phyloP scores from a whole-genome alignment of 2,888 invertebrate genomes.

The Agrypnus murinus region DNA sequence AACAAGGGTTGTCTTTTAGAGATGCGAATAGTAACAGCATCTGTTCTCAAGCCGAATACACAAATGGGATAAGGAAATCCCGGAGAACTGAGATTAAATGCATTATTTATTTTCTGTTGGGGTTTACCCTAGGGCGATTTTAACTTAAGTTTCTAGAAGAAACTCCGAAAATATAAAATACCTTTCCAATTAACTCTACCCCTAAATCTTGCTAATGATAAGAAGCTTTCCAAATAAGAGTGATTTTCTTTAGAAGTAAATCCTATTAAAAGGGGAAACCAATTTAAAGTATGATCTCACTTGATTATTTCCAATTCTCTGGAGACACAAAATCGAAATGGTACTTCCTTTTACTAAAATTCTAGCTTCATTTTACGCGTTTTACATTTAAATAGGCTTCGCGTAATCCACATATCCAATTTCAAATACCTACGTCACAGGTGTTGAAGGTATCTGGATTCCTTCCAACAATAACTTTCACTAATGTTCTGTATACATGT shows the following conservation, averaged over 20 bases:
- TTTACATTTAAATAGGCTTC: neutral
- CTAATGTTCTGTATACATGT: neutral
- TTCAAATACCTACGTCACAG: slow-evolving; percentile 6
- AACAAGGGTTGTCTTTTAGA: slow-evolving; percentile 2
- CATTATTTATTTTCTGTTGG: slow-evolving; percentile 6
- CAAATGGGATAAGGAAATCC: neutral
- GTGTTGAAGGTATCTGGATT: neutral
- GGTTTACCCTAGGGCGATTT: too few species aligned
- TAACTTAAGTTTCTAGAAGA: too few species aligned
- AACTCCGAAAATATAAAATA: too few species aligned
- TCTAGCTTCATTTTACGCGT: neutral
- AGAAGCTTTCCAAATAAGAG: too few species aligned
- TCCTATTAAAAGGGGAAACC: neutral
- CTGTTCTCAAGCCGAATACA: neutral
- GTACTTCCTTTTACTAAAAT: neutral
- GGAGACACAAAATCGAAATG: neutral
- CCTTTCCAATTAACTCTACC: too few species aligned
- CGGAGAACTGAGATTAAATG: neutral
- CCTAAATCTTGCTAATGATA: too few species aligned
- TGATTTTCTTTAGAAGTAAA: neutral
- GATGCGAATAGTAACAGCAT: neutral
- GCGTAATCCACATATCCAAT: neutral
- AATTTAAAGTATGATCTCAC: neutral
- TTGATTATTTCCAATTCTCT: slow-evolving; percentile 7
- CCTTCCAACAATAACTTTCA: neutral